Evolutionary conservation across 2,113 vertebrate genomes (phyloP).

Genomic region (Lasiurus cinereus): DNA sequence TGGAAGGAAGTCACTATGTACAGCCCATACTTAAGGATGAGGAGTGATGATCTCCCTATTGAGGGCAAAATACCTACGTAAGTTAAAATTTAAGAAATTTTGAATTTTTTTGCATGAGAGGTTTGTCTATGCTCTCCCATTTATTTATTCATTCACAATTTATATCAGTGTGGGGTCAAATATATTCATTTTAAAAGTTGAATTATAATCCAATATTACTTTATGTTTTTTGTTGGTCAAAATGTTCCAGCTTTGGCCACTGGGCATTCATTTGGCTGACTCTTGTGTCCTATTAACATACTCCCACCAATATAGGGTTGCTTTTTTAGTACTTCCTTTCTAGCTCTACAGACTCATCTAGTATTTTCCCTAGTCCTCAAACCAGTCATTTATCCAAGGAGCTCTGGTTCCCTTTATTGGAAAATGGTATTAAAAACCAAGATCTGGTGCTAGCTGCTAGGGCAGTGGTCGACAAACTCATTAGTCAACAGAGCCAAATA

Average conservation of each 20-base stretch:
- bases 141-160: not conserved
- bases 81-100: not conserved
- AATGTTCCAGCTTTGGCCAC: not conserved
- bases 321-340: not conserved
- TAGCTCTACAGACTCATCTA: not conserved
- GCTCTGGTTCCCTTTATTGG: not conserved
- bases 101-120: not conserved
- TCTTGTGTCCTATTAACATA: not conserved
- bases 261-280: not conserved
- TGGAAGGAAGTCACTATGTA: not conserved
- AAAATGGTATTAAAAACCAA: not conserved
- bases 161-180: not conserved
- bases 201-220: not conserved
- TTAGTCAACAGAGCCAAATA: too few relatives aligned
- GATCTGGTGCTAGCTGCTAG: not conserved
- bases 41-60: accelerated
- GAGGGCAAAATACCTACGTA: not conserved
- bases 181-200: not conserved
- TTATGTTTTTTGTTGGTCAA: not conserved
- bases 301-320: not conserved
- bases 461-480: too few relatives aligned
- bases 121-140: not conserved
- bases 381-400: not conserved
- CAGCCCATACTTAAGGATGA: not conserved
- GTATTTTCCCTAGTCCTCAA: not conserved